Evolutionary conservation across 1,140 invertebrate species (phyloP).

Genomic region (Drosophila jambulina): DNA sequence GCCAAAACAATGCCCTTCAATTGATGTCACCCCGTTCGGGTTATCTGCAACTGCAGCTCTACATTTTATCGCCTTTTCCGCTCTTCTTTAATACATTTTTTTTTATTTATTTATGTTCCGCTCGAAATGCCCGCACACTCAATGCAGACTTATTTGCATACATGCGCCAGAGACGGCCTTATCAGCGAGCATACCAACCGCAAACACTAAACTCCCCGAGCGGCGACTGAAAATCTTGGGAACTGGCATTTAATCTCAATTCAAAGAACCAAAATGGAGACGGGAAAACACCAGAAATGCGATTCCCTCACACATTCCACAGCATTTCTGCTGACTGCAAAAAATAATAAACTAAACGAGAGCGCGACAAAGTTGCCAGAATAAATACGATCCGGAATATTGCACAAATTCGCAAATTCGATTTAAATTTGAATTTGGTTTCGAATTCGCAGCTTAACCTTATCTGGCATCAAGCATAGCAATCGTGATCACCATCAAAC

Average conservation of each 20-base stretch:
- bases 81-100: neutral
- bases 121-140: conserved; percentile 26
- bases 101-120: conserved; percentile 9
- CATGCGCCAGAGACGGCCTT: conserved; percentile 10
- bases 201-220: conserved; percentile 26
- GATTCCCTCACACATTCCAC: conserved; percentile 33
- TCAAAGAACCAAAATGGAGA: conserved; percentile 37
- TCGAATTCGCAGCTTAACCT: conserved; percentile 10
- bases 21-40: conserved; percentile 39
- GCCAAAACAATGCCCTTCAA: conserved; percentile 50
- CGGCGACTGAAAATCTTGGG: conserved; percentile 30
- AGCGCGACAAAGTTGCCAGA: conserved; percentile 40
- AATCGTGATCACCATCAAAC: conserved; percentile 14
- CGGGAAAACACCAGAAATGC: conserved; percentile 39
- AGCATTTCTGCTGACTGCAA: conserved; percentile 26
- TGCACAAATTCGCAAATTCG: conserved; percentile 20
- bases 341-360: conserved; percentile 17
- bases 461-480: conserved; percentile 27
- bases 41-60: conserved; percentile 41
- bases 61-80: conserved; percentile 26
- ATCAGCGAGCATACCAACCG: conserved; percentile 17
- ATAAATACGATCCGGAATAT: conserved; percentile 38
- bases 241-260: conserved; percentile 47
- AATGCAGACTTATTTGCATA: conserved; percentile 15
- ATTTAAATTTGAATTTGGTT: conserved; percentile 38